These are phyloP conservation scores for Anguilla rostrata DNA, from an alignment of 2,113 vertebrate species.

Conservation along the genomic window DNA sequence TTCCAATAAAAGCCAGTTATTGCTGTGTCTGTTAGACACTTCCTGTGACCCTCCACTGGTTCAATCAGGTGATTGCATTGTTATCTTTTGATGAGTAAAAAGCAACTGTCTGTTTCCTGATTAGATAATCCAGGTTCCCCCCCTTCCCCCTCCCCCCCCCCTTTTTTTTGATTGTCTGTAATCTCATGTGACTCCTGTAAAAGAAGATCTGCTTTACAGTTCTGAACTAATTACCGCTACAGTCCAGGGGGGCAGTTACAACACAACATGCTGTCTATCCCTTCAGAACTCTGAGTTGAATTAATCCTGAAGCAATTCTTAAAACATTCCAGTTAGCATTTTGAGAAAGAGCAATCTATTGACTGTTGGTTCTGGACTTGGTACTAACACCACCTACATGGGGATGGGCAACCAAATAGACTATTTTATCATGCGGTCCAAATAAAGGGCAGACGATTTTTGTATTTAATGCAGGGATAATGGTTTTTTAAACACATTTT, in stretches of 20 bases:
- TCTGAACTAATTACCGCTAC: background rate
- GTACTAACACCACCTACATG: too few species aligned
- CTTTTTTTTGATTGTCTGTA: background rate
- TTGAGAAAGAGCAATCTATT: background rate
- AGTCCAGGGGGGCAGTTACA: background rate
- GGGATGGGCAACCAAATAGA: too few species aligned
- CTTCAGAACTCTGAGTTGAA: background rate
- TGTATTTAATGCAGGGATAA: background rate
- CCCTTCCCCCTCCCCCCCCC: too few species aligned
- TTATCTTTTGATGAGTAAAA: background rate
- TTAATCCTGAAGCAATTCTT: background rate
- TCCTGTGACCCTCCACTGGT: background rate
- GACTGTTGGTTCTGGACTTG: background rate
- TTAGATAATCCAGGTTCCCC: background rate
- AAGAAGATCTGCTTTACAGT: background rate
- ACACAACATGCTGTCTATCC: background rate
- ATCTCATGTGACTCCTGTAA: background rate
- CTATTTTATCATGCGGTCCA: background rate
- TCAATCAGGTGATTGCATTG: background rate
- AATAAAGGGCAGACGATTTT: background rate
- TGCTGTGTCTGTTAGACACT: background rate
- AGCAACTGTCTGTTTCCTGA: background rate
- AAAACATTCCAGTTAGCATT: background rate
- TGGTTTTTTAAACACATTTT: background rate
- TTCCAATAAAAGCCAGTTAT: background rate